phyloP scores from a whole-genome alignment of 2,888 invertebrate species.

The Erannis defoliaria region DNA sequence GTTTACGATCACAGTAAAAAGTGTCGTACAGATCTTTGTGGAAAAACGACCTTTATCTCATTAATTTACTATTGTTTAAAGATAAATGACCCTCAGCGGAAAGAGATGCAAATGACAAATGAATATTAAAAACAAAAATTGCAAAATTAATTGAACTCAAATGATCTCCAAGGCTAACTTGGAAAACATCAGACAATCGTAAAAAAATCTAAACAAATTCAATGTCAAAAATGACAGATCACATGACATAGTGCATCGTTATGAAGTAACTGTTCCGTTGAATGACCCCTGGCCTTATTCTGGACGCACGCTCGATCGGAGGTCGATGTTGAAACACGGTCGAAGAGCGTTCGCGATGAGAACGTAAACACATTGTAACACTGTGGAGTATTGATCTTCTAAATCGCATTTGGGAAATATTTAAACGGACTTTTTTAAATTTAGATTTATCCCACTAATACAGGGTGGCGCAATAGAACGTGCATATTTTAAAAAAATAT shows the following conservation, averaged over 20 bases:
- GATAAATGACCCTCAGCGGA: neutral
- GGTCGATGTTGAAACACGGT: constrained; percentile 43
- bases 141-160: neutral
- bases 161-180: constrained; percentile 11
- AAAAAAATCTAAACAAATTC: constrained; percentile 29
- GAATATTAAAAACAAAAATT: constrained; percentile 2
- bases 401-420: too few relatives aligned
- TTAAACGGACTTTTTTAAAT: too few relatives aligned
- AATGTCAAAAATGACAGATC: constrained; percentile 32
- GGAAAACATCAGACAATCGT: constrained; percentile 7
- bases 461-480: too few relatives aligned
- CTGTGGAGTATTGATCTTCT: too few relatives aligned
- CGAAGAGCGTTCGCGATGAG: constrained; percentile 27
- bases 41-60: too few relatives aligned
- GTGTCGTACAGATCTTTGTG: too few relatives aligned
- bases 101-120: neutral
- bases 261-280: constrained; percentile 41
- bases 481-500: too few relatives aligned
- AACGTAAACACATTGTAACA: neutral
- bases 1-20: too few relatives aligned
- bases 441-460: too few relatives aligned
- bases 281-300: constrained; percentile 46
- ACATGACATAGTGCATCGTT: constrained; percentile 33
- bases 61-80: constrained; percentile 2
- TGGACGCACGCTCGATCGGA: constrained; percentile 36